Conservation (phyloP, 2,888 invertebrate genomes). For the Phytoseiulus persimilis region DNA sequence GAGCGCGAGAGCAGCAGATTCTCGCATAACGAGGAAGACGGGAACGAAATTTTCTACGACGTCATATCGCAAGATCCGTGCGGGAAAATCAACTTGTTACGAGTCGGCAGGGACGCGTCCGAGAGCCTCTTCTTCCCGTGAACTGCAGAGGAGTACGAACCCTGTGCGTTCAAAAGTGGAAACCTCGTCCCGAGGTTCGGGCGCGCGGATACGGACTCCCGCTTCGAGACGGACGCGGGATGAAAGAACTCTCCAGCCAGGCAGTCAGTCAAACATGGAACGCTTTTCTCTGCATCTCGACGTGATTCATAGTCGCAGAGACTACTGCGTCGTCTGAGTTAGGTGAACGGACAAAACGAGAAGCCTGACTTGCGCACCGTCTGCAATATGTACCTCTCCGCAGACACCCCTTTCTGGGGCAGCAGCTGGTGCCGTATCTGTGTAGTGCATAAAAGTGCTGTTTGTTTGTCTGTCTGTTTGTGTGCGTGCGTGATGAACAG, state of each 20-base stretch:
- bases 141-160: no score
- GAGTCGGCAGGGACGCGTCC: no score
- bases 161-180: neutral
- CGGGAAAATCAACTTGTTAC: no score
- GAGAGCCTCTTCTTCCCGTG: no score
- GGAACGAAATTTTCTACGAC: neutral
- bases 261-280: neutral
- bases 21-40: no score
- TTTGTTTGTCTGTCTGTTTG: neutral
- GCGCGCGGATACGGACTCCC: neutral
- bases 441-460: neutral
- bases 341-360: neutral
- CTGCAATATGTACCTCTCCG: neutral
- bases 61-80: no score
- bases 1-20: neutral
- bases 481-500: neutral
- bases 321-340: neutral
- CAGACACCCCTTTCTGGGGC: neutral
- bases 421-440: neutral
- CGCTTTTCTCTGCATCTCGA: neutral
- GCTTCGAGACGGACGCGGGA: neutral
- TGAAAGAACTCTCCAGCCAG: neutral
- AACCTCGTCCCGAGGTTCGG: neutral
- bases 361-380: neutral
- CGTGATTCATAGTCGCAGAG: neutral